Base-by-base conservation (phyloP, 2,888 invertebrate species). In the Microplitis manilae region DNA sequence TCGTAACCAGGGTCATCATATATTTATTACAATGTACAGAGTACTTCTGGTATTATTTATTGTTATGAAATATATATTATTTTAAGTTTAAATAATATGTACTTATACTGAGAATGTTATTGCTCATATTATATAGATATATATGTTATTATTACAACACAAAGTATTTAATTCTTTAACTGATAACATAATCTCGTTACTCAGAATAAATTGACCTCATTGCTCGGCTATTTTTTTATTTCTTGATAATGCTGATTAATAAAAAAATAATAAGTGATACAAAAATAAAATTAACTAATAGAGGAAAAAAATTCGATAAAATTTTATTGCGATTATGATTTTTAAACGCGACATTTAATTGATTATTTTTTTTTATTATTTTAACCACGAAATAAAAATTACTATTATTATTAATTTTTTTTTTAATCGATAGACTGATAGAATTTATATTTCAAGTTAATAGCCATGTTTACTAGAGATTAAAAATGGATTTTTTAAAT, bases 161-260 rank as follows among this genome's bases (percentile, higher is more conserved):
- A 50, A 9, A 50, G 7, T 9, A 13, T 50, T 7, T 7, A 50
- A 50, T 50, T 50, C 13, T 50, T 50, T 7, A 9, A 13, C 50
- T 50, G 50, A 50, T 50, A 50, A 50, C 7, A 50, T 50, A 7
- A 50, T 50, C 50, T 50, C 50, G 50, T 50, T 50, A 50, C 50
- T 50, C 50, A 50, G 50, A 50, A 50, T 50, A 50, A 50, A 50
- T 50, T 50, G 50, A 50, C 50, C 50, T 50, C 50, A 50, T 50
- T 50, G 50, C 13, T 50, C 50, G 50, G 50, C 2, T 50, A 50
- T 50, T 50, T 50, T 30, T 50, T 50, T 50, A 50, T 50, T 50
- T 50, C 50, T 50, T 50, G 50, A 50, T 50, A 50, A 13, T 2
- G 13, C 50, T 50, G 50, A 50, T 50, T 7, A 50, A 50, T 50